Evolutionary conservation across 2,888 invertebrate species (phyloP).

Genomic region (Tupiocoris notatus): DNA sequence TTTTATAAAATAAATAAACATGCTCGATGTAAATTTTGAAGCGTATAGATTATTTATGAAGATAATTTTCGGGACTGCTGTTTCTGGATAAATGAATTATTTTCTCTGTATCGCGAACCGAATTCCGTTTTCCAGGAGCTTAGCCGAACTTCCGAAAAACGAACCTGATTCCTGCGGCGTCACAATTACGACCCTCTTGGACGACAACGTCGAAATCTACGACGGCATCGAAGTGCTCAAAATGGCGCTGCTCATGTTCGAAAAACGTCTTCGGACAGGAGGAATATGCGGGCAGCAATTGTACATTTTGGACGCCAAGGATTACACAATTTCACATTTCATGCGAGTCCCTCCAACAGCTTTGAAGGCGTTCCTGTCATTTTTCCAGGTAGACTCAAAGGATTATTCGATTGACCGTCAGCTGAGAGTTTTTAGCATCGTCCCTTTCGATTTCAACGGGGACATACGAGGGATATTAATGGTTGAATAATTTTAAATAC

Average conservation of each 20-base stretch:
- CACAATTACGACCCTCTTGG: neutral
- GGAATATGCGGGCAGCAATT: neutral
- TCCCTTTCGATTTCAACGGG: too few relatives aligned
- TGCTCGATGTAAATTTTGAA: too few relatives aligned
- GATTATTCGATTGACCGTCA: too few relatives aligned
- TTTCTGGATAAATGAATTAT: too few relatives aligned
- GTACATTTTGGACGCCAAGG: neutral
- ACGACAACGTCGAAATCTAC: neutral
- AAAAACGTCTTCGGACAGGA: neutral
- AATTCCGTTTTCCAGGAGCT: neutral
- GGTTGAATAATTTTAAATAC: too few relatives aligned
- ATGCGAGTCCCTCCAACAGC: neutral
- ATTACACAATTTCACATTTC: constrained; percentile 16
- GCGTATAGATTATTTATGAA: too few relatives aligned
- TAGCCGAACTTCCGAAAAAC: neutral
- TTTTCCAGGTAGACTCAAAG: constrained; percentile 6
- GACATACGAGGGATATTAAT: too few relatives aligned
- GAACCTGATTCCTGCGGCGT: neutral
- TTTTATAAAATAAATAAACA: neutral
- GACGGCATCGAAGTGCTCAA: neutral
- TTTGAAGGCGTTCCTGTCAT: neutral
- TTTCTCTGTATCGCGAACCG: too few relatives aligned
- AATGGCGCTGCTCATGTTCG: neutral
- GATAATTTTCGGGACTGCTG: too few relatives aligned
- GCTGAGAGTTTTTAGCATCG: too few relatives aligned